A percentile compares a stretch with the other conserved stretches of the same genome.
phyloP scores from a whole-genome alignment of 2,888 invertebrate genomes.

The Labia minor region DNA sequence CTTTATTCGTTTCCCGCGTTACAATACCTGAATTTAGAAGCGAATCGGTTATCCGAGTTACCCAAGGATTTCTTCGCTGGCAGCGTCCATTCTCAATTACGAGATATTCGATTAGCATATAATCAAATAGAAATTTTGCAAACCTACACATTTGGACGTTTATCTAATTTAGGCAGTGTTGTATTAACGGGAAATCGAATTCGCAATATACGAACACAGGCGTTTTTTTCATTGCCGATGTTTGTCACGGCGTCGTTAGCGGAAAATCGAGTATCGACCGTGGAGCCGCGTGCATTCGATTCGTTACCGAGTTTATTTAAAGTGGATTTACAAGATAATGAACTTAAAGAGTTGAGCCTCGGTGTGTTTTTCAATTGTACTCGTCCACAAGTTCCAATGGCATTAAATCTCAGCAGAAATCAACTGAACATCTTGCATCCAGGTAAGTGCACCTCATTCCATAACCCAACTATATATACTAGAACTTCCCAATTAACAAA shows the following conservation, averaged over 20 bases:
- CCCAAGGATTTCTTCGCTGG: conserved; percentile 37
- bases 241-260: conserved; percentile 36
- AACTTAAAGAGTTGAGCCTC: conserved; percentile 28
- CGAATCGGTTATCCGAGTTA: conserved; percentile 33
- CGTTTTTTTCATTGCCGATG: conserved; percentile 33
- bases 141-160: conserved; percentile 33
- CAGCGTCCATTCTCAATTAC: conserved; percentile 58
- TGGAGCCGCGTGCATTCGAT: conserved; percentile 34
- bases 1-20: conserved; percentile 31
- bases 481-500: no score
- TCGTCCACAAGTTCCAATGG: conserved; percentile 26
- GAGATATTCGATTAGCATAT: conserved; percentile 60
- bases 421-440: conserved; percentile 26
- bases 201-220: conserved; percentile 28
- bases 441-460: background rate
- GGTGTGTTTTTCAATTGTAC: conserved; percentile 30
- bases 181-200: conserved; percentile 31
- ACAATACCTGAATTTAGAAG: conserved; percentile 34
- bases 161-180: conserved; percentile 31
- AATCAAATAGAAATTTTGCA: conserved; percentile 62
- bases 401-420: conserved; percentile 30
- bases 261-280: conserved; percentile 33
- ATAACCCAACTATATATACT: no score
- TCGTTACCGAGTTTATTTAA: conserved; percentile 34
- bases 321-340: conserved; percentile 33